Base-by-base conservation (phyloP, 2,113 vertebrate genomes). In the Prinia subflava region DNA sequence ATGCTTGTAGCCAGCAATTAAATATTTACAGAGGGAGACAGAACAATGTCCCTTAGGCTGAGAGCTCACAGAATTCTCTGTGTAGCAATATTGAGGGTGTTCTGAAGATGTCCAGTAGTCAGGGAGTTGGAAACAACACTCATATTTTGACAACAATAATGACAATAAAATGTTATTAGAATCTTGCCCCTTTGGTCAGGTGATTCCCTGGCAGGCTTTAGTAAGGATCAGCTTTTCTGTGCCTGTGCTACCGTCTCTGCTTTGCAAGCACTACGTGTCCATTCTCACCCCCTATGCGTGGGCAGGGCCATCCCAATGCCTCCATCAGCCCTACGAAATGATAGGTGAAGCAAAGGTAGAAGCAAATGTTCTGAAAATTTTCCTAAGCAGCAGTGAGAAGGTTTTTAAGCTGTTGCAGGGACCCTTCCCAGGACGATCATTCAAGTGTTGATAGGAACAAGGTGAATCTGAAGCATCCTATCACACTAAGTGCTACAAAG, bases 1-100 rank as follows among this genome's bases (percentile, higher is more conserved):
- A 50, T 4, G 12, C 64, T 89, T 84, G 50, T 18, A 70, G 25
- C 25, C 37, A 55, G 8, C 69, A 93, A 85, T 89, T 91, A 94
- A 95, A 93, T 83, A 86, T 87, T 91, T 92, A 60, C 47, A 83
- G 55, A 87, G 52, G 16, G 33, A 94, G 55, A 92, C 31, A 86
- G 77, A 88, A 37, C 15, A 42, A 78, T 75, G 24, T 67, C 47
- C 37, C 18, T 89, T 46, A 67, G 39, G 41, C 85, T 89, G 62
- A 64, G 53, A 37, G 56, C 63, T 80, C 50, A 35, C 28, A 63
- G 81, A 77, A 19, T 7, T 73, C 11, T 53, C 10, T 30, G 15
- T 37, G 33, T 53, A 44, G 37, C 39, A 82, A 35, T 42, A 44
- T 3, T 57, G 21, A 88, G 23, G 5, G 21, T 44, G 11, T 57